Percentiles rank a stretch among this genome's conserved stretches.
These are phyloP conservation scores for Xanthia togata DNA, from an alignment of 2,888 invertebrate species.

Conservation along the genomic window DNA sequence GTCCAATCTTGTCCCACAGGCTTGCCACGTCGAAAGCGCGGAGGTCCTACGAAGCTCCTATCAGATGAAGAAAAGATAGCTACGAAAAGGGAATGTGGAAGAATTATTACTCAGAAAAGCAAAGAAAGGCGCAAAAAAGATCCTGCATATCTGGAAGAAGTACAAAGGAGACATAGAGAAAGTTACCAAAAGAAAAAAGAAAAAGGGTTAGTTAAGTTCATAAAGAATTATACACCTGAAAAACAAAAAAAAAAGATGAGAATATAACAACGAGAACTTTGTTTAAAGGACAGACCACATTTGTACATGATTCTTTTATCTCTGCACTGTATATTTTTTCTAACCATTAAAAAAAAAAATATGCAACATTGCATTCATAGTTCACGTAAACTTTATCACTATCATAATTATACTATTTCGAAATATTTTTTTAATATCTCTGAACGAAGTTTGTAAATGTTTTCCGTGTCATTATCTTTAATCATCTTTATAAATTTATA, in stretches of 20 bases:
- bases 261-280: neutral
- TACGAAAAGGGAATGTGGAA: neutral
- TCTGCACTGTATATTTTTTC: no score
- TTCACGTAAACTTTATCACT: no score
- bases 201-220: neutral
- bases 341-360: no score
- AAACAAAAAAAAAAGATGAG: neutral
- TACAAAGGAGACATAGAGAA: neutral
- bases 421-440: no score
- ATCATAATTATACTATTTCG: no score
- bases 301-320: no score
- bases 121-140: neutral
- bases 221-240: constrained; percentile 2
- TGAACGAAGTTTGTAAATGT: no score
- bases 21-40: neutral
- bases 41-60: neutral
- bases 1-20: no score
- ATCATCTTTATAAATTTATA: no score
- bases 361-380: no score
- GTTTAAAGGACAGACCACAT: no score
- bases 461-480: no score
- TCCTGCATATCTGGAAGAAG: neutral
- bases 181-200: neutral
- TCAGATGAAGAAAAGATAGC: neutral
- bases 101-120: neutral